A percentile compares a stretch with the other conserved stretches of the same genome.
These are phyloP conservation scores for Catharus ustulatus DNA, from an alignment of 2,797 vertebrate genomes.

Conservation along the genomic window DNA sequence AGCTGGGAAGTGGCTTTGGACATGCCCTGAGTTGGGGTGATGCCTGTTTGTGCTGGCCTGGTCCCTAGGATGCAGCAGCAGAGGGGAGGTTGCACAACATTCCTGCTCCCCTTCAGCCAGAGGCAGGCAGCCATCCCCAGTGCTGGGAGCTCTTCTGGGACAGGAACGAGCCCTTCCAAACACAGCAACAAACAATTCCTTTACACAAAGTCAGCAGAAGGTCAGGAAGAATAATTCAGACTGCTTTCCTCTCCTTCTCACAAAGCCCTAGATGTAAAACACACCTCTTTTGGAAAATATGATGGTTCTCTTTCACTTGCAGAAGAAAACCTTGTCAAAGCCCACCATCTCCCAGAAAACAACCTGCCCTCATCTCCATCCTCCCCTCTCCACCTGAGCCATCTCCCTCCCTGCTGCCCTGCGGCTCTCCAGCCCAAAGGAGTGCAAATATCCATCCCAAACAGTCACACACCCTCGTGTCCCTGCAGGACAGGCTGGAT, in stretches of 20 bases:
- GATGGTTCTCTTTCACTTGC: not conserved
- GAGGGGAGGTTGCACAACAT: not conserved
- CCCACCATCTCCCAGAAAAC: not conserved
- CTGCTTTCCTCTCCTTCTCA: not conserved
- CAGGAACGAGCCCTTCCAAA: not conserved
- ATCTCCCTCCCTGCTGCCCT: not conserved
- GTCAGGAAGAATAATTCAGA: not conserved
- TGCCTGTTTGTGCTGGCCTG: not conserved
- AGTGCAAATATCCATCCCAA: not conserved
- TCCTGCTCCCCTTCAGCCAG: fast-evolving
- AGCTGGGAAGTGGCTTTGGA: not conserved
- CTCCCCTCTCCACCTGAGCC: not conserved
- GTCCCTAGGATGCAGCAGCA: not conserved
- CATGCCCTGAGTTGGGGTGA: not conserved
- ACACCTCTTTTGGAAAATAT: not conserved
- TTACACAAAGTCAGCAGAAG: not conserved
- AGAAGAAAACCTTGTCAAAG: not conserved
- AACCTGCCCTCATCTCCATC: not conserved
- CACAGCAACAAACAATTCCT: not conserved
- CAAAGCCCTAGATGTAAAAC: not conserved
- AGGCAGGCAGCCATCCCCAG: not conserved
- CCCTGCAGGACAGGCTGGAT: not conserved
- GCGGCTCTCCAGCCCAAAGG: not conserved
- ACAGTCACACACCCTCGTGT: fast-evolving
- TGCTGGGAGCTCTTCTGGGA: not conserved